A percentile compares a stretch with the other conserved stretches of the same genome.
Conservation (phyloP, 2,888 invertebrate genomes). For the Megastigmus dorsalis region DNA sequence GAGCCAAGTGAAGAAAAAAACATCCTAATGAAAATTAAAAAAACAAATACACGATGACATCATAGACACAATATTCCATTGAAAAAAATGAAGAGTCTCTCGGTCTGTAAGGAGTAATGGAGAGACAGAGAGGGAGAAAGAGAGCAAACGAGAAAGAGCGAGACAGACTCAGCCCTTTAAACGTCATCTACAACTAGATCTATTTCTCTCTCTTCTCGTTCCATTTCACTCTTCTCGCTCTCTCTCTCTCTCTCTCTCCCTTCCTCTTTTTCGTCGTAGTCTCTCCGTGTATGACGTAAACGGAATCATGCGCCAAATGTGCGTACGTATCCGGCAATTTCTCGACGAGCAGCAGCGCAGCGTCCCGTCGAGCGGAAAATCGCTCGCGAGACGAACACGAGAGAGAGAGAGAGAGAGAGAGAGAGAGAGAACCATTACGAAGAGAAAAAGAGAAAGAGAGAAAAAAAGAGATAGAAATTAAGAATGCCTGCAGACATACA, state of each 20-base stretch:
- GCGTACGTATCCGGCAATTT: slow-evolving; percentile 57
- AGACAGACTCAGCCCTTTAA: slow-evolving; percentile 44
- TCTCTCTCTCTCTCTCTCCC: neutral
- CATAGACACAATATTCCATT: slow-evolving; percentile 7
- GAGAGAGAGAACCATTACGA: slow-evolving; percentile 1
- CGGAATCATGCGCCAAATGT: slow-evolving; percentile 61
- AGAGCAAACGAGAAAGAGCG: too few relatives aligned
- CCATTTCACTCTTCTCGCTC: neutral
- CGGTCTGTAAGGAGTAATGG: neutral
- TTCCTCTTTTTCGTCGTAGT: neutral
- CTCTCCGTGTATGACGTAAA: slow-evolving; percentile 57
- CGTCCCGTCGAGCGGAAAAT: slow-evolving; percentile 35
- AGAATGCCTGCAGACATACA: neutral
- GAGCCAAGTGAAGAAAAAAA: slow-evolving; percentile 9
- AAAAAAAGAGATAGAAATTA: slow-evolving; percentile 19
- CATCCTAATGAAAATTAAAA: slow-evolving; percentile 39
- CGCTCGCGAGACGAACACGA: neutral
- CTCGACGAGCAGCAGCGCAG: slow-evolving; percentile 18
- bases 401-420: slow-evolving; percentile 6
- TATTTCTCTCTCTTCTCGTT: slow-evolving; percentile 22
- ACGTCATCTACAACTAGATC: slow-evolving; percentile 42
- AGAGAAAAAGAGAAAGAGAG: slow-evolving; percentile 6
- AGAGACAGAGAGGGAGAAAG: too few relatives aligned
- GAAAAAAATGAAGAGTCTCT: neutral
- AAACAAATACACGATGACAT: slow-evolving; percentile 43